Evolutionary conservation across 2,888 invertebrate genomes (phyloP), one percentile per base, ranked within the genome.

Genomic region (Cylloceria caligata): DNA sequence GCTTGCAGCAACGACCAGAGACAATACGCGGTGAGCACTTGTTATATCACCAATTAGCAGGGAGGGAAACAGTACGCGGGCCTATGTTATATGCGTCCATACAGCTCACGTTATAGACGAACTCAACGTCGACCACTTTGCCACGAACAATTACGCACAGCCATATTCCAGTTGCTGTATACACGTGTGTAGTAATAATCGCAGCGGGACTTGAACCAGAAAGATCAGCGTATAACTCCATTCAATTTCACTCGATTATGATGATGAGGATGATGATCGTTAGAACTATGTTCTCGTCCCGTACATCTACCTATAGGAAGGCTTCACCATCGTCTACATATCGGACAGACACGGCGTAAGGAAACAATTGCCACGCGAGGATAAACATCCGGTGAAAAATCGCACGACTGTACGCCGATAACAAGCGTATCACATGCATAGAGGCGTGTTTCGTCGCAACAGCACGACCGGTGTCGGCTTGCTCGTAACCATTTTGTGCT

Each of bases 331-430:
- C 21, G 21, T 13, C 11, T 39, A 27, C 30, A 16, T 30, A 47
- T 30, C 9, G 21, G 11, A 7, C 1, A 52, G 21, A 19, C 39
- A 16, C 45, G 24, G n/a, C 39, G 62, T 27, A 19, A 16, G 47
- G 5, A 24, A 67, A 30, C 45, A 6, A 67, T 16, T 7, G 27
- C 19, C 5, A 16, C 45, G 19, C 34, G 36, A n/a, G 24, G 68
- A 68, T 49, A 45, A 62, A 62, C 72, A 62, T 73, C 72, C 72
- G 72, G 62, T 21, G 6, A 62, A 47, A 73, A 47, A 60, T 24
- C 16, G 3, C 30, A 6, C n/a, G 21, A 49, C 6, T 49, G 68
- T 9, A 5, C 21, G 49, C 21, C 49, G 34, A 13, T 19, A 36
- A 49, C 36, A n/a, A 34, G 19, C 30, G 16, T 5, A 30, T 5